phyloP scores from a whole-genome alignment of 2,797 vertebrate genomes.

The Eulemur mongoz region DNA sequence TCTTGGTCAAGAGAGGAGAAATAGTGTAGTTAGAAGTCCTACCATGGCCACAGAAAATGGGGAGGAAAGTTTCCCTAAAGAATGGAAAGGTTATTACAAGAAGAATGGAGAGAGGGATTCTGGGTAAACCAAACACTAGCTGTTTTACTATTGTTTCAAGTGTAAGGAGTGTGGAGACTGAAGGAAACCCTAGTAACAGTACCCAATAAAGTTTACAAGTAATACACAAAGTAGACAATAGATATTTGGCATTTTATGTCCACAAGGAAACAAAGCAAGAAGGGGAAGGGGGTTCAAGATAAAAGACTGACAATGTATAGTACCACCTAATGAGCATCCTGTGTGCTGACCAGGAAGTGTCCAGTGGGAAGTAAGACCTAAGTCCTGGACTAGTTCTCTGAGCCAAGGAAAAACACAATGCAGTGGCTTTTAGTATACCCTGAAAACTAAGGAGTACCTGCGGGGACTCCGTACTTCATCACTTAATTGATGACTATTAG shows the following conservation, averaged over 20 bases:
- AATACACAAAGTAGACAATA: background rate
- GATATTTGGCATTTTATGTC: background rate
- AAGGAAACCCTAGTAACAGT: background rate
- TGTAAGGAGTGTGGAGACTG: background rate
- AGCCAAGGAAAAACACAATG: background rate
- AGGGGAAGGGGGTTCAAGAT: background rate
- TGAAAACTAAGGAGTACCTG: background rate
- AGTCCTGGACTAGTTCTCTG: background rate
- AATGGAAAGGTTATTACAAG: background rate
- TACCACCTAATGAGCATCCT: background rate
- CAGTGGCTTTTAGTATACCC: background rate
- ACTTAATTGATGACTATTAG: background rate
- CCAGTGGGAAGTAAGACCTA: background rate
- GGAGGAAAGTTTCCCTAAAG: background rate
- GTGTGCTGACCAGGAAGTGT: background rate
- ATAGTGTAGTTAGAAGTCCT: background rate
- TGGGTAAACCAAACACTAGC: background rate
- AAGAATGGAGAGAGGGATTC: background rate
- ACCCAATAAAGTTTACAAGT: background rate
- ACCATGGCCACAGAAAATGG: background rate
- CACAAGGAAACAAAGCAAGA: background rate
- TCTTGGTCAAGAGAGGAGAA: background rate
- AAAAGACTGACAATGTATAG: background rate
- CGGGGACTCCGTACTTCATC: background rate
- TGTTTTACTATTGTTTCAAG: background rate